Evolutionary conservation across 2,113 vertebrate genomes (phyloP).

Genomic region (Xerus inauris): DNA sequence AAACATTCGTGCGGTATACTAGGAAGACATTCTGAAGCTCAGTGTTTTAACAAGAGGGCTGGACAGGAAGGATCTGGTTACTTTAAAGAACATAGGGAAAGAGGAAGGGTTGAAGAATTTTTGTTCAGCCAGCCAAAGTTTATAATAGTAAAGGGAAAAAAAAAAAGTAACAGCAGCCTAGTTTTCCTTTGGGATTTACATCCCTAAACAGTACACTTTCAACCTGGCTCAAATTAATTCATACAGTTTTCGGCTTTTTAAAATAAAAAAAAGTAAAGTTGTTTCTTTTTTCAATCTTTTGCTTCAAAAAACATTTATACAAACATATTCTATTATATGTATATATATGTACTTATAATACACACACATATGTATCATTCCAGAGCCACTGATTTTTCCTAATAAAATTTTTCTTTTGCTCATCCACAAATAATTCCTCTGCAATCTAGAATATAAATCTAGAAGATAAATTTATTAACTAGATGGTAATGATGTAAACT

Average conservation of each 20-base stretch:
- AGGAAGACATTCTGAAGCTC: constrained; percentile 86
- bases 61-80: constrained; percentile 71
- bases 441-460: constrained; percentile 66
- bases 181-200: constrained; percentile 85
- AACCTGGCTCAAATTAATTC: constrained; percentile 63
- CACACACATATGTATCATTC: constrained; percentile 45
- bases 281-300: constrained; percentile 36
- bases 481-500: constrained; percentile 81
- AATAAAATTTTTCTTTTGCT: constrained; percentile 70
- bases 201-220: constrained; percentile 50
- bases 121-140: constrained; percentile 78
- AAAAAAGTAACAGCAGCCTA: constrained; percentile 79
- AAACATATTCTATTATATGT: constrained; percentile 64
- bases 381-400: constrained; percentile 60
- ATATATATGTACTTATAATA: constrained; percentile 21
- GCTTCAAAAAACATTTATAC: constrained; percentile 63
- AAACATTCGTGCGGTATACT: constrained; percentile 82
- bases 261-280: constrained; percentile 56
- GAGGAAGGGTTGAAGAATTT: constrained; percentile 76
- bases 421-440: constrained; percentile 75
- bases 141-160: constrained; percentile 71
- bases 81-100: constrained; percentile 79
- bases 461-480: constrained; percentile 72
- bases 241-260: constrained; percentile 50
- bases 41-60: constrained; percentile 83